Conservation (phyloP, 1,140 invertebrate species). For the Periplaneta americana region DNA sequence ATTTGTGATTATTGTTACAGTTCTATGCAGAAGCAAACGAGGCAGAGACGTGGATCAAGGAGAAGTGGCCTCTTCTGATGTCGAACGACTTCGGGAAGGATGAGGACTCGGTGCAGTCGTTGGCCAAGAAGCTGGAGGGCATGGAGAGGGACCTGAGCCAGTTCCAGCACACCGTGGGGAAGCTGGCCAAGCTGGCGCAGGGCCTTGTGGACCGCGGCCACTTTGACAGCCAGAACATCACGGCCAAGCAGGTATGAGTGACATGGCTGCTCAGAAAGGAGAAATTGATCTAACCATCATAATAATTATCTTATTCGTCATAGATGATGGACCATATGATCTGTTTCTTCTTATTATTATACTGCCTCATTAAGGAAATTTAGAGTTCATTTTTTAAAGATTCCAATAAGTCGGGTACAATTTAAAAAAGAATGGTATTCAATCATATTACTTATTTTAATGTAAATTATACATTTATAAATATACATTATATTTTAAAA, state of each 20-base stretch:
- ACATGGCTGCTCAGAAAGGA: no score
- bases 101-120: slow-evolving; percentile 75
- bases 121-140: slow-evolving; percentile 76
- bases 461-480: no score
- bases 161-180: slow-evolving; percentile 62
- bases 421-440: no score
- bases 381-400: no score
- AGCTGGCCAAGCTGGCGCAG: slow-evolving; percentile 57
- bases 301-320: no score
- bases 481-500: no score
- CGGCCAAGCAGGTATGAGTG: slow-evolving; percentile 57
- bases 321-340: no score
- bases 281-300: no score
- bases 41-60: slow-evolving; percentile 80
- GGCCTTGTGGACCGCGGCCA: slow-evolving; percentile 67
- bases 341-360: no score
- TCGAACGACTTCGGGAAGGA: slow-evolving; percentile 79
- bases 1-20: slow-evolving; percentile 32
- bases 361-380: no score
- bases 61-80: slow-evolving; percentile 69
- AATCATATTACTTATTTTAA: no score
- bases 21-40: slow-evolving; percentile 84
- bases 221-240: slow-evolving; percentile 72
- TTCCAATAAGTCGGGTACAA: no score
- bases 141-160: slow-evolving; percentile 70